Conservation (phyloP, 2,888 invertebrate species). For the Ariolimax columbianus region DNA sequence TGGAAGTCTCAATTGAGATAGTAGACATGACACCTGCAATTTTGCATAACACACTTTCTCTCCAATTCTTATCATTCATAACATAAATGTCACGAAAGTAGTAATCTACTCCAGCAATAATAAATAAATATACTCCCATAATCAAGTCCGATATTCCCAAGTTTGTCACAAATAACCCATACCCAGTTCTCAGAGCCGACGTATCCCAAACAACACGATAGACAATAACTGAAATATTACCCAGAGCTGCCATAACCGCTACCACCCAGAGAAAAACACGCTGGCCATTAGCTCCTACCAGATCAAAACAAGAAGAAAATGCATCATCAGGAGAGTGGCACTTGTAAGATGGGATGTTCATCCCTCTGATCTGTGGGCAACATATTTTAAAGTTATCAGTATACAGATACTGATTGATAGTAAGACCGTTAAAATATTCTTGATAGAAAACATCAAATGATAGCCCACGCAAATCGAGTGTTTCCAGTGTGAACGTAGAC, state of each 20-base stretch:
- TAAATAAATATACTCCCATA: constrained; percentile 40
- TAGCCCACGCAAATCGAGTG: constrained; percentile 18
- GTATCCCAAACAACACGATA: background rate
- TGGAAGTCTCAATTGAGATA: constrained; percentile 83
- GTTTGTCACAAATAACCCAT: constrained; percentile 2
- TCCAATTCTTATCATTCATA: background rate
- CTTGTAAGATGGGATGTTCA: background rate
- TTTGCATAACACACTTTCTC: background rate
- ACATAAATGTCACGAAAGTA: background rate
- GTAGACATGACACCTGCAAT: constrained; percentile 57
- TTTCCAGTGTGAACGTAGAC: background rate
- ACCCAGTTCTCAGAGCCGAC: background rate
- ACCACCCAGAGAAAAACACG: constrained; percentile 12
- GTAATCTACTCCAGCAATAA: background rate
- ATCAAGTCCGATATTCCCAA: constrained; percentile 29
- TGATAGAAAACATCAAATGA: background rate
- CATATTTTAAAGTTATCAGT: background rate
- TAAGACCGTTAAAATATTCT: background rate
- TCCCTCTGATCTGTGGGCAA: constrained; percentile 7
- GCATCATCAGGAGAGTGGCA: constrained; percentile 52
- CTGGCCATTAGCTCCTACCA: constrained; percentile 53
- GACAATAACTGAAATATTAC: background rate
- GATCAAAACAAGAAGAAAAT: constrained; percentile 61
- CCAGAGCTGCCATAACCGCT: background rate
- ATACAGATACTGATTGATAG: constrained; percentile 1